phyloP scores from a whole-genome alignment of 2,888 invertebrate species.

The Diaprepes abbreviatus region DNA sequence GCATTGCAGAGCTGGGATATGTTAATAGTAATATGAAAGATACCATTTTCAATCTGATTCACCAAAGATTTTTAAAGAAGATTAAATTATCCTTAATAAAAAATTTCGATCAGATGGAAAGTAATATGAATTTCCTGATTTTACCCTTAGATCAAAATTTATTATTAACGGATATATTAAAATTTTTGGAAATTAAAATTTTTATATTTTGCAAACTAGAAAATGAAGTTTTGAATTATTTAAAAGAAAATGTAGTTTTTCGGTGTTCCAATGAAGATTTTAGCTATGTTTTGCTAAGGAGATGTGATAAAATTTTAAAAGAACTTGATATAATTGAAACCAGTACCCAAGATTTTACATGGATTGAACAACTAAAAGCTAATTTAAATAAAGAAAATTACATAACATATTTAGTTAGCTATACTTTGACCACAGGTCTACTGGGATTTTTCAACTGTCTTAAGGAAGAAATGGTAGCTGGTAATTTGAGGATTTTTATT shows the following conservation, averaged over 20 bases:
- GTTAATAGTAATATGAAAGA: not conserved
- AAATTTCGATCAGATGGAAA: not conserved
- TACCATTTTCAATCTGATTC: not conserved
- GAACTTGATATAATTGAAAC: not conserved
- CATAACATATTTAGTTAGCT: slow-evolving; percentile 42
- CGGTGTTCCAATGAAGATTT: not conserved
- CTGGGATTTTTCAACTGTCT: slow-evolving; percentile 46
- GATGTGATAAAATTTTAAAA: not conserved
- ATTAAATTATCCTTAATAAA: not conserved
- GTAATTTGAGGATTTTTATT: slow-evolving; percentile 39
- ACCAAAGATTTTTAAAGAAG: not conserved
- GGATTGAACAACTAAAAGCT: slow-evolving; percentile 46
- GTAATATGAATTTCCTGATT: not conserved
- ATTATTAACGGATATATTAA: not conserved
- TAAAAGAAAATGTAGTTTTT: not conserved
- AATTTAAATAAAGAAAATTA: slow-evolving; percentile 23
- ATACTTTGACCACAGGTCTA: slow-evolving; percentile 43
- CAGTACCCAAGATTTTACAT: slow-evolving; percentile 34
- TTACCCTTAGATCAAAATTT: not conserved
- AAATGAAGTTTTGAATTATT: not conserved
- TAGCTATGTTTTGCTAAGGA: not conserved
- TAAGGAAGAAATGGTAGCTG: slow-evolving; percentile 34
- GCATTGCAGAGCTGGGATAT: not conserved
- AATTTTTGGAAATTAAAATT: not conserved
- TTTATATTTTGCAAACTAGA: not conserved